A percentile compares a stretch with the other conserved stretches of the same genome.
Conservation (phyloP, 2,113 vertebrate species). For the Fregetta grallaria region DNA sequence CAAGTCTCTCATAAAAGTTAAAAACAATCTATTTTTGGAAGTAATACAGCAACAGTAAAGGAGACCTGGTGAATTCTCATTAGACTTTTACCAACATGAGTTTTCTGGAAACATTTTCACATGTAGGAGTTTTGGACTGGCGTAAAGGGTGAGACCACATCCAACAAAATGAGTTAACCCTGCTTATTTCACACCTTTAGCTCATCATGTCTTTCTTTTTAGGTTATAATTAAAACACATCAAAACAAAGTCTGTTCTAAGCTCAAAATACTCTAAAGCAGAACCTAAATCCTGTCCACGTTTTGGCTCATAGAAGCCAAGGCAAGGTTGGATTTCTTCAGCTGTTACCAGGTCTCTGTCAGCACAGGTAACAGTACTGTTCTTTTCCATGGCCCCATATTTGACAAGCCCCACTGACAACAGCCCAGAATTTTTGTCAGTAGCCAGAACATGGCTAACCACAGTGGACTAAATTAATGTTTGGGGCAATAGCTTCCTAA, state of each 20-base stretch:
- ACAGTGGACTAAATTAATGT: not conserved
- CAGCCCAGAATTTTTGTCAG: not conserved
- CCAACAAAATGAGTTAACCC: not conserved
- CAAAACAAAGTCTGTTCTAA: not conserved
- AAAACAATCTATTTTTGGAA: slow-evolving; percentile 55
- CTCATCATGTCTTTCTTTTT: not conserved
- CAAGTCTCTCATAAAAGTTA: slow-evolving; percentile 4
- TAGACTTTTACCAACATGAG: not conserved
- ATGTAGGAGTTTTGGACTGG: not conserved
- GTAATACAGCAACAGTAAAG: not conserved
- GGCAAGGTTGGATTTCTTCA: not conserved
- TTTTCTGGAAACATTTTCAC: not conserved
- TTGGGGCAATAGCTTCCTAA: not conserved
- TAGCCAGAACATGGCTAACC: not conserved
- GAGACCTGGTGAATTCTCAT: not conserved
- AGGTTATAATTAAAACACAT: not conserved
- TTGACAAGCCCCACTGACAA: not conserved
- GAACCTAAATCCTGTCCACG: not conserved
- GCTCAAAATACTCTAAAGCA: not conserved
- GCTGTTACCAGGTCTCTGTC: not conserved
- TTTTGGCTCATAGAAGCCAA: not conserved
- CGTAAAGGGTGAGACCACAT: not conserved
- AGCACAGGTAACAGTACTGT: not conserved
- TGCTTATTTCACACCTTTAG: not conserved
- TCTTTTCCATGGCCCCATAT: not conserved